A percentile compares a stretch with the other conserved stretches of the same genome.
phyloP scores from a whole-genome alignment of 2,797 vertebrate species.

The Coracias cyanogaster region DNA sequence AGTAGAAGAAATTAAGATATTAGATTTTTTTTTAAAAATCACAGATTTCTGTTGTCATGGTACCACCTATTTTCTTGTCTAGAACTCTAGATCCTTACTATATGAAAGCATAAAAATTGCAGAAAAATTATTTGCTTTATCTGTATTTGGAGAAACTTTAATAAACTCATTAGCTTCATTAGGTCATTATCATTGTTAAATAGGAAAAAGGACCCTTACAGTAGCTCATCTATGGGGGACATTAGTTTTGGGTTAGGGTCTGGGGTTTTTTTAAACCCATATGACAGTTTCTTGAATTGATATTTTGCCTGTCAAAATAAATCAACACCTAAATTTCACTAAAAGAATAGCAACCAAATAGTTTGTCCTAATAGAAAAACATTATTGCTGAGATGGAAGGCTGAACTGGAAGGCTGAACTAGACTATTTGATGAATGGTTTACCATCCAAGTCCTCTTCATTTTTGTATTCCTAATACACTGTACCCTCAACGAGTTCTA shows the following conservation, averaged over 20 bases:
- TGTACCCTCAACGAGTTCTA: slow-evolving; percentile 38
- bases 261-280: neutral
- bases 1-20: neutral
- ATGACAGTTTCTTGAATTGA: neutral
- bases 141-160: neutral
- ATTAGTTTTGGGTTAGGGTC: neutral
- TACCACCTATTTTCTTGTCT: neutral
- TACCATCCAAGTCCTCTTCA: neutral
- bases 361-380: neutral
- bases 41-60: neutral
- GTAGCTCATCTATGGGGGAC: neutral
- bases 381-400: neutral
- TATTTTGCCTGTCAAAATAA: neutral
- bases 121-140: neutral
- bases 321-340: neutral
- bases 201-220: neutral
- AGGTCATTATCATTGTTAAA: neutral
- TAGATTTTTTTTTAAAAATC: neutral
- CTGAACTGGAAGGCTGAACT: neutral
- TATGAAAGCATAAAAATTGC: neutral
- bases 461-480: slow-evolving; percentile 27
- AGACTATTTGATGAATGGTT: neutral
- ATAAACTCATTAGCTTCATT: neutral
- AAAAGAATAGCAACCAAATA: neutral
- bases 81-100: neutral